Conservation (phyloP, 2,797 vertebrate species). For the Eurystomus glaucurus region DNA sequence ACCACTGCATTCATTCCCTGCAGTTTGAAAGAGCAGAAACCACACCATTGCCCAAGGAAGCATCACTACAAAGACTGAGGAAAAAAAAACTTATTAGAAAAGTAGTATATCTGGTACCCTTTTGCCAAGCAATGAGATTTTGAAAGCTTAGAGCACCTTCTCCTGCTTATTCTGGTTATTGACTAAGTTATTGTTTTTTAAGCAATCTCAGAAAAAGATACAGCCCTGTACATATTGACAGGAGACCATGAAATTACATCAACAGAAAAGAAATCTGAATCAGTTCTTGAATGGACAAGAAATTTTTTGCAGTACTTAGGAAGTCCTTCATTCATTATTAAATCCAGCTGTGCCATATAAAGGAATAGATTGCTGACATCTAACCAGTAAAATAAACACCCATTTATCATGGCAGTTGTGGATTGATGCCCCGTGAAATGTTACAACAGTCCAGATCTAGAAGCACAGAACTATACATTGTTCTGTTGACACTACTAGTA, state of each 20-base stretch:
- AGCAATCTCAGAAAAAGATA: background rate
- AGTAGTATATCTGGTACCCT: background rate
- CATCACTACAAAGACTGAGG: background rate
- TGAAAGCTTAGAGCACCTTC: background rate
- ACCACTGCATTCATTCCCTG: background rate
- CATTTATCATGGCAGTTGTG: background rate
- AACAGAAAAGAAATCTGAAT: background rate
- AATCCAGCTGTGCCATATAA: slow-evolving; percentile 23
- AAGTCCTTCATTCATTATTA: slow-evolving; percentile 3
- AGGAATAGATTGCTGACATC: slow-evolving; percentile 20
- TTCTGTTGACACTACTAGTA: background rate
- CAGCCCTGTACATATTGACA: background rate
- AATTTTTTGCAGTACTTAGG: background rate
- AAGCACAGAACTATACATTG: background rate
- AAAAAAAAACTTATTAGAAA: background rate
- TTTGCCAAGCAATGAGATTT: background rate
- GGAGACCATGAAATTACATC: background rate
- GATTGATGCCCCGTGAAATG: slow-evolving; percentile 16
- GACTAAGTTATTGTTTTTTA: background rate
- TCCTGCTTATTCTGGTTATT: background rate
- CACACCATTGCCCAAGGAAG: background rate
- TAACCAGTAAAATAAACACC: slow-evolving; percentile 29
- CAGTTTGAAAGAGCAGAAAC: background rate
- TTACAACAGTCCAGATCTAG: background rate
- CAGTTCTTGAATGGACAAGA: background rate